Percentiles rank a stretch among this genome's conserved stretches.
These are phyloP conservation scores for Chloebia gouldiae DNA, from an alignment of 2,113 vertebrate species.

Conservation along the genomic window DNA sequence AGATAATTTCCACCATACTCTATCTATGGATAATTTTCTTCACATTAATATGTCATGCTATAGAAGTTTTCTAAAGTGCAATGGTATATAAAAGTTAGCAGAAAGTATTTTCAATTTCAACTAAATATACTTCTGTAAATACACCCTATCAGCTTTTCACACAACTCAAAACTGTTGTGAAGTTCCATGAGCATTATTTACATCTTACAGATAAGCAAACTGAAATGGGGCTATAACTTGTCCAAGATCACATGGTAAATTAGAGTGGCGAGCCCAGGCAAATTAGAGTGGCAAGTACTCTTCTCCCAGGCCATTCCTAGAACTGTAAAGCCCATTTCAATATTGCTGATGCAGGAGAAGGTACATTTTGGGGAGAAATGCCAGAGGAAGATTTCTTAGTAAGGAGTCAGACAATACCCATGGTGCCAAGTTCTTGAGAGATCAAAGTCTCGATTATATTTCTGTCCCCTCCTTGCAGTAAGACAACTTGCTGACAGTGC, in stretches of 20 bases:
- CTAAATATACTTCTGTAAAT: background rate
- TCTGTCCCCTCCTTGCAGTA: background rate
- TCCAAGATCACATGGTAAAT: background rate
- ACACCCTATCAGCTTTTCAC: background rate
- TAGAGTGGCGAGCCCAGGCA: background rate
- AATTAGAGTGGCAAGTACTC: too few species aligned
- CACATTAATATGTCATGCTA: background rate
- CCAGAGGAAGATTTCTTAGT: background rate
- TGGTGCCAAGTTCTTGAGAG: background rate
- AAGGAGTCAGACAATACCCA: background rate
- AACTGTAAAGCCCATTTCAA: background rate
- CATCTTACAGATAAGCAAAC: background rate
- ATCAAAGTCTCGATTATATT: background rate
- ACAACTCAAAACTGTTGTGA: background rate
- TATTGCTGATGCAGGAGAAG: background rate
- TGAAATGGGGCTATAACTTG: background rate
- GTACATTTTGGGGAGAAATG: background rate
- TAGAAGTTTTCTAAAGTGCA: background rate
- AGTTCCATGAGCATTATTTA: background rate
- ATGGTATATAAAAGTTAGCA: background rate
- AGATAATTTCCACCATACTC: background rate
- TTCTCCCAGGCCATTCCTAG: background rate
- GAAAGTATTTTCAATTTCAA: background rate
- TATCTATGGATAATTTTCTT: background rate
- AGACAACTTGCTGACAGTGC: background rate